A percentile compares a stretch with the other conserved stretches of the same genome.
Conservation (phyloP, 2,113 vertebrate genomes). For the Rhinolophus sinicus region DNA sequence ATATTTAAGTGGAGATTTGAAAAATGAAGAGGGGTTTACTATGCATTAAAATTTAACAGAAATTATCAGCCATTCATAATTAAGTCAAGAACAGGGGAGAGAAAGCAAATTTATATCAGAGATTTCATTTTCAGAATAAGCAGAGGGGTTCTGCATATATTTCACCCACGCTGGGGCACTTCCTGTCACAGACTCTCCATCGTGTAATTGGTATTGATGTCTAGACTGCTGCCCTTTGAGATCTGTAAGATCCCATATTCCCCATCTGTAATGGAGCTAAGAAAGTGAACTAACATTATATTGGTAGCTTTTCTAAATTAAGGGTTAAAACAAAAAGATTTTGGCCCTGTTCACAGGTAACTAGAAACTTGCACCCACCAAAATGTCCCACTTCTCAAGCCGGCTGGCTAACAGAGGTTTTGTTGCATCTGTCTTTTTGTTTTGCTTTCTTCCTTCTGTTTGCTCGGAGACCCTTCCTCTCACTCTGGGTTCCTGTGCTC, state of each 20-base stretch:
- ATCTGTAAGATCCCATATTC: background rate
- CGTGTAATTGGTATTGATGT: fast-evolving
- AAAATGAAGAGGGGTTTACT: background rate
- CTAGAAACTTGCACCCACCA: constrained; percentile 1
- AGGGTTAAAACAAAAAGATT: background rate
- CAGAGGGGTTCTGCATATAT: background rate
- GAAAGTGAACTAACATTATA: background rate
- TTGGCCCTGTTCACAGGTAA: background rate
- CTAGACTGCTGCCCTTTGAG: background rate
- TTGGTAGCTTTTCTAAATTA: constrained; percentile 43
- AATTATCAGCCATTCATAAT: background rate
- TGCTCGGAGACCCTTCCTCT: background rate
- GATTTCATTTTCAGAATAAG: background rate
- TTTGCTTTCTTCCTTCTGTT: background rate
- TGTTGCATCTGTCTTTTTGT: background rate
- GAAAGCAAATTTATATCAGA: background rate
- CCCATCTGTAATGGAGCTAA: background rate
- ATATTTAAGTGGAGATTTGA: background rate
- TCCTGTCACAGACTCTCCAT: background rate
- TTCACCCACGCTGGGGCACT: background rate
- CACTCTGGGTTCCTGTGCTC: background rate
- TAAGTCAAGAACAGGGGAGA: background rate
- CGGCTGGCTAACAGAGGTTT: background rate
- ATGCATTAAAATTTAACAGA: background rate
- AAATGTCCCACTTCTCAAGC: background rate